phyloP scores from a whole-genome alignment of 1,140 invertebrate genomes.

The Platyscapa corneri region DNA sequence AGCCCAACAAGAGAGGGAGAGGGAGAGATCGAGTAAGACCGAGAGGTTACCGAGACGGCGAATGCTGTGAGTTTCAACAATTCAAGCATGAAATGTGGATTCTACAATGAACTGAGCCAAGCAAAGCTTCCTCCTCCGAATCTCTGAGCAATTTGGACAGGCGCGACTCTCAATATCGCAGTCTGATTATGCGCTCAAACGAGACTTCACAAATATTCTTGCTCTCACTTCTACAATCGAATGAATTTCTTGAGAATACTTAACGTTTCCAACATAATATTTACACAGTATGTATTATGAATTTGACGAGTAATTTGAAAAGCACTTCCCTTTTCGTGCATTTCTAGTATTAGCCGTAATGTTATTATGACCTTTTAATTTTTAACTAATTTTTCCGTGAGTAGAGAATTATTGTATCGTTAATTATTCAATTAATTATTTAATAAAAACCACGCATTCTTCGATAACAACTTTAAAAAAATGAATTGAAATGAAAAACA shows the following conservation, averaged over 20 bases:
- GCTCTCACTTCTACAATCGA: not conserved
- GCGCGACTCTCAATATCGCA: not conserved
- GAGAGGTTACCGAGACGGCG: not conserved
- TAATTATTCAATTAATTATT: too few relatives aligned
- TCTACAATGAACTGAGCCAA: not conserved
- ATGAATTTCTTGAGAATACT: not conserved
- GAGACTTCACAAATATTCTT: not conserved
- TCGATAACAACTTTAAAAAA: too few relatives aligned
- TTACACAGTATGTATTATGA: too few relatives aligned
- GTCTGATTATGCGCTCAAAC: slow-evolving; percentile 11
- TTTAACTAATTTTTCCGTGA: too few relatives aligned
- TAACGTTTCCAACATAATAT: not conserved
- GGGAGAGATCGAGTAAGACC: not conserved
- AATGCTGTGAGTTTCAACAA: not conserved
- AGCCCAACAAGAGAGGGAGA: not conserved
- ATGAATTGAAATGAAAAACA: too few relatives aligned
- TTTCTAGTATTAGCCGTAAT: too few relatives aligned
- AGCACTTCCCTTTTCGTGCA: too few relatives aligned
- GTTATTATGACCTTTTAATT: too few relatives aligned
- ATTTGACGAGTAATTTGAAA: too few relatives aligned
- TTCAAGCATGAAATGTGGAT: slow-evolving; percentile 32
- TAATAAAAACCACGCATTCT: too few relatives aligned
- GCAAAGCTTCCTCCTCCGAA: not conserved
- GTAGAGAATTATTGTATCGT: too few relatives aligned
- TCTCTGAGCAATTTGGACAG: not conserved